Evolutionary conservation across 2,113 vertebrate genomes (phyloP).

Genomic region (Callionymus lyra): DNA sequence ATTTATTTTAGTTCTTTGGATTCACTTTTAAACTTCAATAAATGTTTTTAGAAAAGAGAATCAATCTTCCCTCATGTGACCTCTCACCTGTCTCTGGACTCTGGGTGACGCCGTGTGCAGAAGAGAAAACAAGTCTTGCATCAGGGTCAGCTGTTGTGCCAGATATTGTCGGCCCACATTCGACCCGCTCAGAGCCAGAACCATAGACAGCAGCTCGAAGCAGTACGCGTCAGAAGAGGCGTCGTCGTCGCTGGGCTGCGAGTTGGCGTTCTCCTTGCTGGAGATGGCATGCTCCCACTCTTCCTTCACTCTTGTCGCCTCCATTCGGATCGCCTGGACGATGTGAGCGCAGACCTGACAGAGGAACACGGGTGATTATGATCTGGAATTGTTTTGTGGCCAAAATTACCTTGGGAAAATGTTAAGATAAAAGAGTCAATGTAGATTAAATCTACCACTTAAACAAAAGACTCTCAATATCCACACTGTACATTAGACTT

Average conservation of each 20-base stretch:
- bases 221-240: conserved; percentile 94
- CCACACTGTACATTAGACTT: too few species aligned
- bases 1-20: too few species aligned
- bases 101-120: conserved; percentile 94
- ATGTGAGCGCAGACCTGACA: conserved; percentile 93
- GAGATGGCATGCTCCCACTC: conserved; percentile 99
- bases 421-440: too few species aligned
- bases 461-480: too few species aligned
- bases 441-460: too few species aligned
- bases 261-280: conserved; percentile 98
- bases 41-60: too few species aligned
- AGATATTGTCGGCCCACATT: conserved; percentile 95
- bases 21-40: too few species aligned
- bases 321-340: conserved; percentile 96
- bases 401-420: neutral
- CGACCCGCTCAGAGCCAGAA: conserved; percentile 89
- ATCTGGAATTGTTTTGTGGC: neutral
- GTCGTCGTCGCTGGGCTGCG: conserved; percentile 90
- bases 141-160: conserved; percentile 91
- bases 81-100: conserved; percentile 90
- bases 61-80: neutral
- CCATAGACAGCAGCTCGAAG: conserved; percentile 97
- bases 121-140: conserved; percentile 94
- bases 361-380: neutral
- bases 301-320: conserved; percentile 92